phyloP scores from a whole-genome alignment of 2,113 vertebrate species.

The Antechinus flavipes region DNA sequence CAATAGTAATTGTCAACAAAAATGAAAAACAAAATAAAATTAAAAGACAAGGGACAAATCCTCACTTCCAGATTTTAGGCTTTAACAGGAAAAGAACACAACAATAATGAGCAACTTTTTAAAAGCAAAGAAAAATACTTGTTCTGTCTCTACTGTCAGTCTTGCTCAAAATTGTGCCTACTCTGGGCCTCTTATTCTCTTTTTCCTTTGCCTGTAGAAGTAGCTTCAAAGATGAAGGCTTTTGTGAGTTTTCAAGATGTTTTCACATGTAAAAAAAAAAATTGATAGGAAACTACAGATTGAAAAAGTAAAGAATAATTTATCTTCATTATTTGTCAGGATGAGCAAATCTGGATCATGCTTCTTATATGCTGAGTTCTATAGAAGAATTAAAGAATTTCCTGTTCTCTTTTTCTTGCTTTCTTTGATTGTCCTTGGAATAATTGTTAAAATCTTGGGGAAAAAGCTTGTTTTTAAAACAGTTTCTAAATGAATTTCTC shows the following conservation, averaged over 20 bases:
- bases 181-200: background rate
- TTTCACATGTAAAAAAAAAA: background rate
- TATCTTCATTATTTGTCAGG: background rate
- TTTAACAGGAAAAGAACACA: background rate
- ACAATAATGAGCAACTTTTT: background rate
- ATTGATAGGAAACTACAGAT: background rate
- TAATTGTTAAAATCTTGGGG: background rate
- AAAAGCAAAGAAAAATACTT: background rate
- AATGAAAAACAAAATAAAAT: background rate
- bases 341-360: background rate
- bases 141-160: background rate
- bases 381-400: conserved; percentile 17
- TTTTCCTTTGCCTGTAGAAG: background rate
- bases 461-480: background rate
- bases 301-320: background rate
- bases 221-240: background rate
- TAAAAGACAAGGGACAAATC: background rate
- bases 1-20: background rate
- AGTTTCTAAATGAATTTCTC: background rate
- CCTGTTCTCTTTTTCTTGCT: background rate
- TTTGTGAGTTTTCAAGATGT: background rate
- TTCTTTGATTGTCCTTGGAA: background rate
- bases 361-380: background rate
- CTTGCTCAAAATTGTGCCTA: background rate
- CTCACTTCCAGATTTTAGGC: background rate